Conservation (phyloP, 2,797 vertebrate genomes). For the Saxicola maurus region DNA sequence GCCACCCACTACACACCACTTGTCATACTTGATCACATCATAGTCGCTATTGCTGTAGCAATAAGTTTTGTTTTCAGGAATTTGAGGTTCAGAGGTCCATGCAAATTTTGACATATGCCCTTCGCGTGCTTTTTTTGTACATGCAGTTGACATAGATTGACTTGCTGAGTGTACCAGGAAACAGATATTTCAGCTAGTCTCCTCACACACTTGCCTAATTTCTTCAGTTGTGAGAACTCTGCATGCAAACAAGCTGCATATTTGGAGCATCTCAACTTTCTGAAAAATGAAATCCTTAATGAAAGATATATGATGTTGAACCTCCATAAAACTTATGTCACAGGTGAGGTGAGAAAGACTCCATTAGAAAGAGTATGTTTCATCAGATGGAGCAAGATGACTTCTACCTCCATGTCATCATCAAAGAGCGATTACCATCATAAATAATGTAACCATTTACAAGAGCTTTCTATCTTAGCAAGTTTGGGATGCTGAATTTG, state of each 20-base stretch:
- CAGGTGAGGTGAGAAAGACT: background rate
- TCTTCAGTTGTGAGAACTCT: background rate
- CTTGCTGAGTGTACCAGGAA: background rate
- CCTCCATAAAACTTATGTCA: background rate
- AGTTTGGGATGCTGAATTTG: background rate
- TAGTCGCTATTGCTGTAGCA: background rate
- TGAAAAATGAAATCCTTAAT: constrained; percentile 1
- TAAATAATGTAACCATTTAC: background rate
- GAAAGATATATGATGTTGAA: background rate
- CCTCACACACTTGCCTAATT: background rate
- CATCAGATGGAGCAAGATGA: background rate
- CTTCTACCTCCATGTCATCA: background rate
- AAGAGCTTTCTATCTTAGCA: background rate
- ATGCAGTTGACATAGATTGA: background rate
- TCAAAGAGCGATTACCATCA: background rate
- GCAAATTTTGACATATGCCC: background rate
- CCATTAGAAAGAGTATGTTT: background rate
- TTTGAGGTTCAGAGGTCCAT: background rate
- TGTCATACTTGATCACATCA: background rate
- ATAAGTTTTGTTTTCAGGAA: background rate
- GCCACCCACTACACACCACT: background rate
- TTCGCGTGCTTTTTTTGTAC: background rate
- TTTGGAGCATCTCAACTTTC: background rate
- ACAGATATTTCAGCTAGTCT: background rate
- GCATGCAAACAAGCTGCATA: background rate